A percentile compares a stretch with the other conserved stretches of the same genome.
Evolutionary conservation across 1,140 invertebrate species (phyloP).

Genomic region (Musca vetustissima): DNA sequence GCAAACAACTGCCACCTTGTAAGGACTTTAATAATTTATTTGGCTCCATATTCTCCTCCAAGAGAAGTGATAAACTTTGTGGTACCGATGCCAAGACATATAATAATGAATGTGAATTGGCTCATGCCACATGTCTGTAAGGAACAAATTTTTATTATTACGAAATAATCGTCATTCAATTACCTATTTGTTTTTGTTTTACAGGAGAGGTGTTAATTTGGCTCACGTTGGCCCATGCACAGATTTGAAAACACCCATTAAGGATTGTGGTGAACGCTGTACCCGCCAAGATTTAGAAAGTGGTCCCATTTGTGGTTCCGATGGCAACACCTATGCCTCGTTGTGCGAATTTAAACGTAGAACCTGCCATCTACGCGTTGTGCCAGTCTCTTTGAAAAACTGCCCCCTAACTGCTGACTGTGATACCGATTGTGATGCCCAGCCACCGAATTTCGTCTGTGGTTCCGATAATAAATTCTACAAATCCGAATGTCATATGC

Average conservation of each 20-base stretch:
- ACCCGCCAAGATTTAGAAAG: constrained; percentile 65
- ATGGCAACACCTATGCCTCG: constrained; percentile 88
- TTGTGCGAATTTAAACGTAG: constrained; percentile 82
- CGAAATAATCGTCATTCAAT: background rate
- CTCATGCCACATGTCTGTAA: constrained; percentile 81
- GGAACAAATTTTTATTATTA: constrained; percentile 43
- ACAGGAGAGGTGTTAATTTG: constrained; percentile 78
- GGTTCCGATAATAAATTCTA: constrained; percentile 91
- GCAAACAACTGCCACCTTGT: constrained; percentile 53
- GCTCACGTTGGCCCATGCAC: constrained; percentile 86
- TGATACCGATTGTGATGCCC: constrained; percentile 68
- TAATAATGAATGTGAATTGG: constrained; percentile 76
- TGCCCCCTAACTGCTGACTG: constrained; percentile 81
- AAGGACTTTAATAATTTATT: constrained; percentile 54
- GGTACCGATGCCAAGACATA: constrained; percentile 83
- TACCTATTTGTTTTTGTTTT: constrained; percentile 31
- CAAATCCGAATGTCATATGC: constrained; percentile 91
- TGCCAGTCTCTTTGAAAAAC: constrained; percentile 74
- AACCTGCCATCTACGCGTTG: constrained; percentile 83
- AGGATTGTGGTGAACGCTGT: constrained; percentile 73
- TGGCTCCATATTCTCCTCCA: constrained; percentile 52
- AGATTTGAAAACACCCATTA: constrained; percentile 66
- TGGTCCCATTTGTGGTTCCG: constrained; percentile 85
- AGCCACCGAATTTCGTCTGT: constrained; percentile 80
- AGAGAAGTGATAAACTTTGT: constrained; percentile 71